These are phyloP conservation scores for Aldabrachelys gigantea DNA, from an alignment of 2,113 vertebrate species.

Conservation along the genomic window DNA sequence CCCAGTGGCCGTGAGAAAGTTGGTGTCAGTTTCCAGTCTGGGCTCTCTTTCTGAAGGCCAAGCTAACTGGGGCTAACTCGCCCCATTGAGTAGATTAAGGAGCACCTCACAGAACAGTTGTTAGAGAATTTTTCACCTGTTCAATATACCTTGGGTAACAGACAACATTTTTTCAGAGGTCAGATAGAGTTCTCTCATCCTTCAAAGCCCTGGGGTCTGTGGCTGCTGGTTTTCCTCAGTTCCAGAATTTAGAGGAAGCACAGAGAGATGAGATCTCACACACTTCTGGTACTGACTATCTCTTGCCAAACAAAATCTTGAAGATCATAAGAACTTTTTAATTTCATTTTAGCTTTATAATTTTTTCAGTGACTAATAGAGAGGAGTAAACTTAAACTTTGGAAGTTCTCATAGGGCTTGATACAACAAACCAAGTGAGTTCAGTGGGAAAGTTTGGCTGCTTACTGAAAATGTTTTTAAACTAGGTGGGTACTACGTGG, in stretches of 20 bases:
- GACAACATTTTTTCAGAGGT: background rate
- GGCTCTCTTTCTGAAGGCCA: slow-evolving; percentile 54
- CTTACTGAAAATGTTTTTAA: background rate
- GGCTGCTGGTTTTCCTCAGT: background rate
- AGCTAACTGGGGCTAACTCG: background rate
- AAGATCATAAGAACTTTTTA: background rate
- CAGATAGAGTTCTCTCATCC: background rate
- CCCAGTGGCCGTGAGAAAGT: slow-evolving; percentile 59
- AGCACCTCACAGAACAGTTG: background rate
- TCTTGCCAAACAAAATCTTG: background rate
- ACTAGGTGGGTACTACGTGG: background rate
- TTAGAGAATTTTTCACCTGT: background rate
- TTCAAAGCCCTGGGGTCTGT: background rate
- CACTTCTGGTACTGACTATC: background rate
- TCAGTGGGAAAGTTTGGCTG: background rate
- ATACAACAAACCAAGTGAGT: background rate
- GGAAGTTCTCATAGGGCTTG: background rate
- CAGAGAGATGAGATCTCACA: background rate
- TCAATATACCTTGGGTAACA: background rate
- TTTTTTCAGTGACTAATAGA: background rate
- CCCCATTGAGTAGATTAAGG: background rate
- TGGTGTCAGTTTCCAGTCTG: slow-evolving; percentile 64
- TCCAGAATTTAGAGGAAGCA: background rate
- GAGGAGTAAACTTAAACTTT: background rate
- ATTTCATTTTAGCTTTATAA: background rate